These are phyloP conservation scores for Anabacerthia variegaticeps DNA, from an alignment of 2,797 vertebrate species.

Conservation along the genomic window DNA sequence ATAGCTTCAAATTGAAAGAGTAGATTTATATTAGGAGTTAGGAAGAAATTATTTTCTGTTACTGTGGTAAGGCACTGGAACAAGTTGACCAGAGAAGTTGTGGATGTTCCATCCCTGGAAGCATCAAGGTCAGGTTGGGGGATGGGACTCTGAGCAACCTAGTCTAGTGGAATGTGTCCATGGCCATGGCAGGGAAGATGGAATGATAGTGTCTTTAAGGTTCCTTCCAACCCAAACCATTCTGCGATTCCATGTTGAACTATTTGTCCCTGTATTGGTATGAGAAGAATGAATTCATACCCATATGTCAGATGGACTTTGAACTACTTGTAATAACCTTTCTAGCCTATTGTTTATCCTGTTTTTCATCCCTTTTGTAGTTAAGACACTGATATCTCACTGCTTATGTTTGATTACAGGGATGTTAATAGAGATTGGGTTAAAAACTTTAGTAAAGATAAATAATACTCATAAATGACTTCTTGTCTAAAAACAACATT, in stretches of 20 bases:
- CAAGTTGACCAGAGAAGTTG: background rate
- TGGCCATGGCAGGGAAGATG: rapidly evolving
- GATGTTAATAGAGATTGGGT: no score
- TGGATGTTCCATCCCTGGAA: no score
- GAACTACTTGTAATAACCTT: background rate
- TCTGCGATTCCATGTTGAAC: background rate
- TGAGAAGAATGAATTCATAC: background rate
- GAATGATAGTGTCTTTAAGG: background rate
- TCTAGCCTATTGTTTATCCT: background rate
- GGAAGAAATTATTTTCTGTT: background rate
- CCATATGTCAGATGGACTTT: background rate
- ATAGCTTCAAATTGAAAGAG: background rate
- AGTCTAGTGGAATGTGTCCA: rapidly evolving
- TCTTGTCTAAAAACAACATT: background rate
- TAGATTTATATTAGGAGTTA: background rate
- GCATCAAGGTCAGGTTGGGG: background rate
- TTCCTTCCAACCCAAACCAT: background rate
- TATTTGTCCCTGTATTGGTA: background rate
- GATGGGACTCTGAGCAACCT: background rate
- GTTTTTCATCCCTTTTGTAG: background rate
- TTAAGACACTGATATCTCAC: background rate
- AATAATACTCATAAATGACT: background rate
- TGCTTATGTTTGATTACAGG: background rate
- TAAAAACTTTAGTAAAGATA: background rate
- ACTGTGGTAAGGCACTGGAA: background rate